Base-by-base conservation (phyloP, 2,888 invertebrate species). In the Ferrisia virgata region DNA sequence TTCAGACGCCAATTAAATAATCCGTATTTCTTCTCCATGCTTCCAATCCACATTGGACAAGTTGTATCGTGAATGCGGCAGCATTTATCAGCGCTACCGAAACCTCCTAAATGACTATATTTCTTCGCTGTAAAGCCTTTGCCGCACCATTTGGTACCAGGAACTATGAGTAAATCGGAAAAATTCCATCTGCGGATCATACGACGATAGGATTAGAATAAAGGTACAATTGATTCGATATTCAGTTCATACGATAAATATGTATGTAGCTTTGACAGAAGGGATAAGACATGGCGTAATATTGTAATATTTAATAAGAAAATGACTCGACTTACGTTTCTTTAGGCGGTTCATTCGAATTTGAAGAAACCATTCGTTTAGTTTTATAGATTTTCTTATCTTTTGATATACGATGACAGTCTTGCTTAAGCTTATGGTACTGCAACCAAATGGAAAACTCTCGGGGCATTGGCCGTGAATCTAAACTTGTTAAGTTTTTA, bases 91-190 rank as follows among this genome's bases (percentile, higher is more conserved):
- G 96, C 95, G 85, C 92, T 91, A 43, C 94, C 92, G 88, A 96
- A 94, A 64, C 94, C 94, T 9, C 96, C 97, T 72, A 97, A 91
- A 87, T 95, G 93, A 84, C 94, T 94, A 88, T 94, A 95, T 86
- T 93, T 92, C 64, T 92, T 91, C 5, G 96, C 96, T 0, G 93
- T 92, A 88, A 93, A 93, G 0, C 97, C 97, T 87, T 94, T 94
- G 31, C 97, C 97, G 89, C 97, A 97, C 97, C 97, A 97, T 88
- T 95, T 94, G 0, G 97, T 97, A 79, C 96, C 96, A 0, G 96
- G 96, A 78, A 95, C 93, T 86, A 95, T 92, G 85, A 96, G 91
- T 79, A 84, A 64, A 39, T 84, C 80, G 43, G 58, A 64, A 31
- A 84, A 69, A 64, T 79, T 79, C 84, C 84, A 84, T 40, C 84